Percentiles rank a stretch among this genome's conserved stretches.
Conservation (phyloP, 2,797 vertebrate genomes). For the Hydrophis major region DNA sequence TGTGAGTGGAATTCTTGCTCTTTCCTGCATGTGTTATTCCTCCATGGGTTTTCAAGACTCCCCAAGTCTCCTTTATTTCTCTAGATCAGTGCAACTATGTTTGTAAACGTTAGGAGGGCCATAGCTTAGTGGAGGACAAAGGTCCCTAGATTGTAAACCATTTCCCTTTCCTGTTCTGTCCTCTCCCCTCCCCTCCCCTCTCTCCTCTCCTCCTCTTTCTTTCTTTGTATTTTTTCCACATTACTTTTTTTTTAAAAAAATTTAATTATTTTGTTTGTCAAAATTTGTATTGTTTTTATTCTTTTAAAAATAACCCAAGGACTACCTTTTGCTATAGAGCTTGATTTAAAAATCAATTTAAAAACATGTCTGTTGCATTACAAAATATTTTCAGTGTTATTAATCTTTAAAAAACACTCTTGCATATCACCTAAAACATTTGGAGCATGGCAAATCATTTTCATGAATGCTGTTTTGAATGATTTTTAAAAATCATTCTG, state of each 20-base stretch:
- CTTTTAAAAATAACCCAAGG: background rate
- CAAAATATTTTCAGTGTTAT: background rate
- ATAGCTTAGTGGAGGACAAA: background rate
- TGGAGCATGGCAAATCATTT: background rate
- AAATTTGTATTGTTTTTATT: background rate
- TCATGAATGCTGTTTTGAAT: background rate
- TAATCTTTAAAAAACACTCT: background rate
- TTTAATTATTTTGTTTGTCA: background rate
- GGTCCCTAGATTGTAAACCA: background rate
- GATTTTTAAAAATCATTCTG: background rate
- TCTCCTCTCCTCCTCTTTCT: too few relatives aligned
- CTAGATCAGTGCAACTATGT: background rate
- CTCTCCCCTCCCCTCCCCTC: too few relatives aligned
- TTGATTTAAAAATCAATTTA: background rate
- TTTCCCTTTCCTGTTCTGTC: background rate
- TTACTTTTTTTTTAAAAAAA: background rate
- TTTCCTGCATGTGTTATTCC: background rate
- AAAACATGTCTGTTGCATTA: background rate
- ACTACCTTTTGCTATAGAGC: background rate
- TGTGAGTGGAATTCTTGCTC: slow-evolving; percentile 70
- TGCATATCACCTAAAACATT: background rate
- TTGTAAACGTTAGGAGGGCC: background rate
- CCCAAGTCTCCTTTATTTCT: background rate
- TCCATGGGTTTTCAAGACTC: background rate
- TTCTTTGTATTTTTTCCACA: background rate